Base-by-base conservation (phyloP, 2,888 invertebrate species). In the Ametastegia equiseti region DNA sequence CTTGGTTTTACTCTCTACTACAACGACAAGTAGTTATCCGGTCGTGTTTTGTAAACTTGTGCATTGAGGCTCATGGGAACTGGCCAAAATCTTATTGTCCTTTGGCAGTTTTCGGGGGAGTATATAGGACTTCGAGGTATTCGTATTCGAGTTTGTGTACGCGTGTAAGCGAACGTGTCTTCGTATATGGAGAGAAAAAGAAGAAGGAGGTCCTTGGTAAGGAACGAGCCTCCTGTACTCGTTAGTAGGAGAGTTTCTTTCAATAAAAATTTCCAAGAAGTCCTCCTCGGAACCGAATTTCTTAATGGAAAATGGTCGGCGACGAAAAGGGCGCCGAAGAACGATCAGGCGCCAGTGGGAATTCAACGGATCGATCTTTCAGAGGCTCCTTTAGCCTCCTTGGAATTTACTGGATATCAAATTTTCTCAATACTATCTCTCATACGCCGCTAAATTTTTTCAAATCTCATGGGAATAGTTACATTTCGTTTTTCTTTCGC, bases 21-120 rank as follows among this genome's bases (percentile, higher is more conserved):
- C 80, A 19, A 63, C 50, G 36, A 27, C 33, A 4, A 84, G 81
- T 80, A 82, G 83, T 84, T 83, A 82, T 81, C 80, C 81, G 80
- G 82, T 81, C 79, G 67, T 84, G 83, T 84, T 84, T 84, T 84
- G 84, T 84, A 83, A 83, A 83, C 84, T 84, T 79, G 81, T 60
- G 60, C 80, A 83, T 78, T 79, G 47, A 81, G 83, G 67, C 81
- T 82, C 82, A 84, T 83, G 83, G 83, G 83, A 83, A 84, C 47
- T 50, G 81, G 80, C 69, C 42, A 81, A 83, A 77, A 63, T 79
- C 80, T 15, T 45, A 78, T 78, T 78, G 78, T 78, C 78, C 78
- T 42, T 54, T 75, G 71, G 30, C 47, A 71, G 71, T 71, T 71
- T 75, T 54, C 50, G 75, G 45, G 47, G 60, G 30, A 19, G n/a